Evolutionary conservation across 2,888 invertebrate genomes (phyloP), one percentile per base, ranked within the genome.

Genomic region (Phytoseiulus persimilis): DNA sequence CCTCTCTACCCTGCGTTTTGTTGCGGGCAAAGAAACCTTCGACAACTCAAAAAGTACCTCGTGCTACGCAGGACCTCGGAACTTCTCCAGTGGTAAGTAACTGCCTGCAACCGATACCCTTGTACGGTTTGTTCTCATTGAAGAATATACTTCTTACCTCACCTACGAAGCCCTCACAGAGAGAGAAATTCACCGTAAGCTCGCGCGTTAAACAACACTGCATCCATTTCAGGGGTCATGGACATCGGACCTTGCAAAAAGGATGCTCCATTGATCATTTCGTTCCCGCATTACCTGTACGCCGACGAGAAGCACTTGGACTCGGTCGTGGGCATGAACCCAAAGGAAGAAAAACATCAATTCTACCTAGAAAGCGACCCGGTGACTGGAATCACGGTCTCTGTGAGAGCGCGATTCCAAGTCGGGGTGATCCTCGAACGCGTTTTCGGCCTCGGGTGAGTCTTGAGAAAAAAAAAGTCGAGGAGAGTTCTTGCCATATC

Each of bases 241-340:
- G 91, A 91, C 89, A 91, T 91, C 9, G 90, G 91, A 83, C 90
- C 90, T 83, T 91, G 91, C 46, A 91, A 91, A 83, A 91, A 90
- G 31, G 87, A 45, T n/a, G 87, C 91, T 32, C 91, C 91, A 23
- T 90, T 91, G 28, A 90, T 90, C 32, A 87, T 91, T 18, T 91
- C 91, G 18, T 90, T 90, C 89, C 91, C 91, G 32, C 91, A 91
- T 90, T 91, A 91, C 89, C 90, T 90, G 90, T 90, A 90, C 45
- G 91, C 89, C 65, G 91, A 91, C 83, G 90, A 90, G 32, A 84
- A 83, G 14, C 90, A 91, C 45, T 90, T 87, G 33, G 90, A 90
- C 31, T 90, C 83, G 18, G 90, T 91, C 3, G 45, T 89, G 32
- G 91, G 91, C 33, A 31, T 91, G 45, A 90, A 90, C 31, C 91